Evolutionary conservation across 2,113 vertebrate genomes (phyloP), one percentile per base, ranked within the genome.

Genomic region (Butastur rufipennis): DNA sequence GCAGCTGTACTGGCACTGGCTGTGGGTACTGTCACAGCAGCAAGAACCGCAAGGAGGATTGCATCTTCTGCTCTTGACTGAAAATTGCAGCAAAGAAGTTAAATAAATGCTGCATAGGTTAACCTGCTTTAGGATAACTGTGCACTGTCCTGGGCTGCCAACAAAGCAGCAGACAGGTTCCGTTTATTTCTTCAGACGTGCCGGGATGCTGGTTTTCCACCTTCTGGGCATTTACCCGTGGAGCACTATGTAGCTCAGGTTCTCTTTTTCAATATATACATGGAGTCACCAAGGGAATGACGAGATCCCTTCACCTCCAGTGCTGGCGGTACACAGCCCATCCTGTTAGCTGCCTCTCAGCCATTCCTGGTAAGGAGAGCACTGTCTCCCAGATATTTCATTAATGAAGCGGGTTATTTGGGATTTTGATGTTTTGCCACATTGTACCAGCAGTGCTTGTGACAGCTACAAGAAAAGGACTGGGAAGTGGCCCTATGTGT

Each of bases 261-360:
- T 81, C 65, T 81, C 59, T 62, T 86, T 88, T 73, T 73, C 68
- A 42, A 14, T 16, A 29, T 8, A 21, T 31, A 19, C 14, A 5
- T 14, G 21, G n/a, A 68, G 53, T 80, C 48, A 73, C 45, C 0
- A 15, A n/a, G 42, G 22, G 45, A 81, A 61, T 78, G 4, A 42
- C 0, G 0, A 45, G 45, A 83, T 34, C 13, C 7, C 7, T 55
- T 61, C 11, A 26, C 42, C 13, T 31, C 47, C 66, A 45, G 1
- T 15, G 45, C 31, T 3, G 11, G 17, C 5, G 3, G 26, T 20
- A 23, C 0, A 1, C n/a, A 77, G 40, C 15, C 38, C 16, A 15
- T 10, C 7, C n/a, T 59, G 16, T 16, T 63, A 52, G 53, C 38
- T 67, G 65, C 47, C 38, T 62, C 68, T 66, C 27, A 45, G 61